Base-by-base conservation (phyloP, 2,113 vertebrate genomes). In the Notothenia coriiceps region DNA sequence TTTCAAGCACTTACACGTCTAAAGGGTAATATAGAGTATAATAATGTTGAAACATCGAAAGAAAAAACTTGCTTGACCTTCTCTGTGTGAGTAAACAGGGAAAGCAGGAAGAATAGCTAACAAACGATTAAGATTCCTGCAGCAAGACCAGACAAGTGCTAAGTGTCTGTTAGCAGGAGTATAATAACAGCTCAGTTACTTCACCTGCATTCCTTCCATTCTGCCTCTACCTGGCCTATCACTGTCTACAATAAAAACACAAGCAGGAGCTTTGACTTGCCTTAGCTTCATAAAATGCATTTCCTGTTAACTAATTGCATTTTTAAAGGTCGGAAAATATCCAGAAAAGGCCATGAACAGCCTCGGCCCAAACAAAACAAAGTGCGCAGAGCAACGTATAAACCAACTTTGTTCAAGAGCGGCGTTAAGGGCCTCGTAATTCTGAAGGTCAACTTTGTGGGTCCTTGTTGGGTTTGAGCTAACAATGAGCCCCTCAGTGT, bases 401-500 rank as follows among this genome's bases (percentile, higher is more conserved):
- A 70, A 84, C 61, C 33, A 87, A 86, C 86, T 84, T 71, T 83
- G 65, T 59, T 55, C 71, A 69, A n/a, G 0, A 46, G 69, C 74
- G 63, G 75, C 0, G 8, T 33, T 18, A 22, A 76, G 74, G 83
- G 61, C 78, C 75, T 87, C 74, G 40, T 83, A 76, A 85, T 46
- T 82, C 84, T 74, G 69, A 67, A 74, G 90, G 85, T 91, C 87
- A 82, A 70, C 82, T 81, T 72, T 74, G 79, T 85, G 79, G 88
- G 80, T 79, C 82, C 73, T 84, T 62, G 77, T 78, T 80, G 86
- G 91, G 86, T 86, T 61, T 89, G 61, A 76, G 83, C 61, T 54
- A 92, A 95, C 94, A 96, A 95, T 87, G 93, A 81, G 64, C 78
- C 78, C 90, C 85, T 94, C 85, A 94, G 90, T 88, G 85, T 73